Base-by-base conservation (phyloP, 2,888 invertebrate genomes). In the Morpho achilles region DNA sequence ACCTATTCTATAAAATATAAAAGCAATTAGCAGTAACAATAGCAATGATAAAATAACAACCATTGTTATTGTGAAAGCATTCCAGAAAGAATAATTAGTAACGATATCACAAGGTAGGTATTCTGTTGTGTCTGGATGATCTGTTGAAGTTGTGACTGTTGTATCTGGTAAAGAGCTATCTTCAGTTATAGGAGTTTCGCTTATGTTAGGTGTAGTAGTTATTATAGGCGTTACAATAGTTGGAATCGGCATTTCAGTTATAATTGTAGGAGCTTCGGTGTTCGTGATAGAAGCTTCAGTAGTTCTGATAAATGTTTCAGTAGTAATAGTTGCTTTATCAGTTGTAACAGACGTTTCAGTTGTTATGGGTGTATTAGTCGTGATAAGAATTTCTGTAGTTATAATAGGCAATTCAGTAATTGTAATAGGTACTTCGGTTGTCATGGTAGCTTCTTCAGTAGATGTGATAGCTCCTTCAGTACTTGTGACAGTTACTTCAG, bases 1-100 rank as follows among this genome's bases (percentile, higher is more conserved):
- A 7, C 80, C 80, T 23, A 76, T 49, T 44, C 70, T 66, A 61
- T 73, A 80, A 39, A 69, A 76, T 10, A 61, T 48, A 40, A 64
- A 58, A 16, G 61, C 67, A 5, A 76, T 40, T 47, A 74, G 41
- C 3, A 64, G 52, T 39, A 78, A 41, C 7, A 71, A 42, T 48
- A 74, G 56, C 0, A 74, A 22, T 7, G 64, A 57, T 40, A 72
- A 32, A 40, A 69, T 43, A 23, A 63, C 57, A 7, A 73, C 70
- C 64, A 75, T 66, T 7, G 68, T 10, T 42, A 78, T 77, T 5
- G 73, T 75, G 6, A 69, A 60, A 4, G 71, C 58, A 53, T 69
- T 77, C 78, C 79, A 79, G 63, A 77, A 76, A 16, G 62, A 45
- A 47, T 49, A 48, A 22, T 58, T 44, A 7, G 8, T 7, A 8